Conservation (phyloP, 37 sponge, comb jelly and placozoan genomes). For the Beroe forskalii region DNA sequence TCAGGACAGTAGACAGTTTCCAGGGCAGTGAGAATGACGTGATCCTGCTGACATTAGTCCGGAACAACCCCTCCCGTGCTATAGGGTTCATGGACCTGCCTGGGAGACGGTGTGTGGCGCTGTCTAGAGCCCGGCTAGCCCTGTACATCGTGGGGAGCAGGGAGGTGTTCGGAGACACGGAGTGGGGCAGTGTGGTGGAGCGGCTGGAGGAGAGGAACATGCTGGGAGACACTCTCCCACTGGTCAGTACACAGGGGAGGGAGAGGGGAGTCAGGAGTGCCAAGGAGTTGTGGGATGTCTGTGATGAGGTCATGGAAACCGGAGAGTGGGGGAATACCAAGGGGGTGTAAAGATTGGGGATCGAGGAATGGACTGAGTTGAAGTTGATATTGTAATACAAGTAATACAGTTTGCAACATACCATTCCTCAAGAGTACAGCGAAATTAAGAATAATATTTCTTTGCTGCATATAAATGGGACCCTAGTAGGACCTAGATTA, state of each 20-base stretch:
- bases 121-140: constrained; percentile 37
- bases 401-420: no score
- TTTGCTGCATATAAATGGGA: no score
- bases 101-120: constrained; percentile 40
- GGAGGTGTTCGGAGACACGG: not conserved
- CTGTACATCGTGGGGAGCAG: constrained; percentile 59
- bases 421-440: not conserved
- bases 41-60: not conserved
- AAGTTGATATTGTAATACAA: no score
- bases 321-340: no score
- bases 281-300: not conserved
- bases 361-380: no score
- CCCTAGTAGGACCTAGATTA: no score
- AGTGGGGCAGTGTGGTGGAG: constrained; percentile 33
- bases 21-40: constrained; percentile 65
- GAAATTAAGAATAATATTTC: not conserved
- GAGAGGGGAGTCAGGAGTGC: not conserved
- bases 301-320: not conserved
- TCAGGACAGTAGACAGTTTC: constrained; percentile 57
- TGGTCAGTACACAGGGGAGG: not conserved
- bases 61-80: not conserved
- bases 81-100: constrained; percentile 45
- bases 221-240: constrained; percentile 11
- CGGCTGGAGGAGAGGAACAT: constrained; percentile 1
- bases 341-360: no score